Percentiles rank a stretch among this genome's conserved stretches.
phyloP scores from a whole-genome alignment of 1,140 invertebrate genomes.

The Polypedilum pembai region DNA sequence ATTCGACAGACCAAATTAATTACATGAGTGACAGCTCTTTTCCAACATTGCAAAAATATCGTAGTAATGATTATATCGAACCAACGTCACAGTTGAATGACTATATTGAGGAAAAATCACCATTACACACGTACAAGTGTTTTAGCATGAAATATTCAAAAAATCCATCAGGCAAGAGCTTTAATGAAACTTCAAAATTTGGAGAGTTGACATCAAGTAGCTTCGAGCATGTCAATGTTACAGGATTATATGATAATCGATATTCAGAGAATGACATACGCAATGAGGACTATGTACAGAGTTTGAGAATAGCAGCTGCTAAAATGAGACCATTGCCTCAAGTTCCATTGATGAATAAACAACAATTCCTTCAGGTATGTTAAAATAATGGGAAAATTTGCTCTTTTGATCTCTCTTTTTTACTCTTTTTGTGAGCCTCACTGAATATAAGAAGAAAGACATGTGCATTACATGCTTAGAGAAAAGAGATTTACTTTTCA shows the following conservation, averaged over 20 bases:
- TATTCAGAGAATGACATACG: background rate
- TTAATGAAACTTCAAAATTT: background rate
- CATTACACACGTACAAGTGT: background rate
- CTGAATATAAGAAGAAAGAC: too few species aligned
- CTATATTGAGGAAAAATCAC: background rate
- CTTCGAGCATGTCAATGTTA: slow-evolving; percentile 30
- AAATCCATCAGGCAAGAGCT: slow-evolving; percentile 20
- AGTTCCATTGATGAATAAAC: background rate
- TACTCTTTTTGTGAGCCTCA: too few species aligned
- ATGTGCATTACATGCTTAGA: too few species aligned
- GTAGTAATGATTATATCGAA: slow-evolving; percentile 22
- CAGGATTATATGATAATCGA: slow-evolving; percentile 27
- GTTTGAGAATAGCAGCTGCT: background rate
- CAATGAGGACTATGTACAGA: slow-evolving; percentile 28
- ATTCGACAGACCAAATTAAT: slow-evolving; percentile 21
- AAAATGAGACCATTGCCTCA: slow-evolving; percentile 26
- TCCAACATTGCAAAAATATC: background rate
- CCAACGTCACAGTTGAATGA: background rate
- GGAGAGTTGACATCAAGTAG: slow-evolving; percentile 29
- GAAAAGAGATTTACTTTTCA: too few species aligned
- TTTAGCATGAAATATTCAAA: slow-evolving; percentile 26
- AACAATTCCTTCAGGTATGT: slow-evolving; percentile 8
- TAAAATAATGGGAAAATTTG: background rate
- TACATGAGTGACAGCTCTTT: background rate
- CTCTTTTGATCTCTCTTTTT: background rate